Percentiles rank a stretch among this genome's conserved stretches.
Conservation (phyloP, 2,888 invertebrate species). For the Phanerotoma sp. region DNA sequence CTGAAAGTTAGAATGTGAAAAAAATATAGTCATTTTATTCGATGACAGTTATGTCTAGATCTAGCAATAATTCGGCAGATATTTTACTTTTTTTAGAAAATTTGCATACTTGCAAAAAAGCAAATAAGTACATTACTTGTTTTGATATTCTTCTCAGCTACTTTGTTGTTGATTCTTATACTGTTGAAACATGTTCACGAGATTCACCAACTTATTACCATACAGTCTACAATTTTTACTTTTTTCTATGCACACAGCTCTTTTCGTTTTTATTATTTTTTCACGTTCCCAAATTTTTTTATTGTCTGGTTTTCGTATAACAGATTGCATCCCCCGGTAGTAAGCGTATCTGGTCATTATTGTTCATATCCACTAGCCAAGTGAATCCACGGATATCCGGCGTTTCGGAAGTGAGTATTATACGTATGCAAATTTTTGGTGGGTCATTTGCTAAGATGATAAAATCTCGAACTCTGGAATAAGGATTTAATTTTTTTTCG, state of each 20-base stretch:
- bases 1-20: too few relatives aligned
- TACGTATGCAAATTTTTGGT: conserved; percentile 5
- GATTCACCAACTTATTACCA: too few relatives aligned
- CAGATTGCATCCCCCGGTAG: conserved; percentile 3
- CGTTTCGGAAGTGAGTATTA: not conserved
- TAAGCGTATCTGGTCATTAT: not conserved
- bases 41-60: too few relatives aligned
- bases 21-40: too few relatives aligned
- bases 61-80: too few relatives aligned
- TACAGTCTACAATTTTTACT: not conserved
- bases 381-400: not conserved
- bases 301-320: not conserved
- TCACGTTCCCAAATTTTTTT: not conserved
- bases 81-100: too few relatives aligned
- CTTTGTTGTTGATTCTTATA: not conserved
- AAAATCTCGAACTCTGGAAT: conserved; percentile 2
- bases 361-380: conserved; percentile 6
- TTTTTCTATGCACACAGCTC: not conserved
- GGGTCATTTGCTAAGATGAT: conserved; percentile 8
- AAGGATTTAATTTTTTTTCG: conserved; percentile 1
- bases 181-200: too few relatives aligned
- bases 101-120: too few relatives aligned
- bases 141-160: not conserved
- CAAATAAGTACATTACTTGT: not conserved
- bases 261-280: not conserved